Evolutionary conservation across 2,888 invertebrate genomes (phyloP), one percentile per base, ranked within the genome.

Genomic region (Hartigia nigra): DNA sequence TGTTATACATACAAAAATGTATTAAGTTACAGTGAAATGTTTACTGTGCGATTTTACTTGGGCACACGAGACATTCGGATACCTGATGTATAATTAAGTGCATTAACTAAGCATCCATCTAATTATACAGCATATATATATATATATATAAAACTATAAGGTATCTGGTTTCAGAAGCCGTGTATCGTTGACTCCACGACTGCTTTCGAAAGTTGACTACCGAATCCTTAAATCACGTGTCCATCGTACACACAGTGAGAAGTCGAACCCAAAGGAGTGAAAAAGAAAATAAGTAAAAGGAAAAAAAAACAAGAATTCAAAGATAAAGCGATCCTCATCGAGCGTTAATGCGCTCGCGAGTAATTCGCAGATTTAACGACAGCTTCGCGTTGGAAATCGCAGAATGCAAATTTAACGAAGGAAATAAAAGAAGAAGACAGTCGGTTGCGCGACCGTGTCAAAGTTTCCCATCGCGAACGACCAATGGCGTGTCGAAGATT

Each of bases 181-280:
- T 70, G 39, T 76, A 70, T 69, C 35, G 78, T 35, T 69, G 31
- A 14, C 12, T 72, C 12, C 72, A 31, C 31, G 55, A 23, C 23
- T 23, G 55, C 55, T 34, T 72, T 72, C 32, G 78, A 76, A 75
- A 76, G 76, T 69, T 55, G 78, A 79, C 78, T 79, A 79, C 78
- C 78, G 78, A 79, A 79, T 79, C 78, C 76, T 12, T 55, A 79
- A 79, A 76, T 74, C 78, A 76, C 72, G 78, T 70, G 31, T 34
- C 14, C 31, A 2, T 23, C 23, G 23, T 55, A 2, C 55, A 23
- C 14, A 5, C 55, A 55, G 55, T 9, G 55, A 23, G 23, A 23
- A 37, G 12, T 12, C 12, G 37, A 37, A 23, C 23, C 14, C 23
- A 23, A 55, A 23, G 2, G 39, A 55, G 23, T 2, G 9, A 55